phyloP scores from a whole-genome alignment of 2,888 invertebrate genomes.

The Automeris io region DNA sequence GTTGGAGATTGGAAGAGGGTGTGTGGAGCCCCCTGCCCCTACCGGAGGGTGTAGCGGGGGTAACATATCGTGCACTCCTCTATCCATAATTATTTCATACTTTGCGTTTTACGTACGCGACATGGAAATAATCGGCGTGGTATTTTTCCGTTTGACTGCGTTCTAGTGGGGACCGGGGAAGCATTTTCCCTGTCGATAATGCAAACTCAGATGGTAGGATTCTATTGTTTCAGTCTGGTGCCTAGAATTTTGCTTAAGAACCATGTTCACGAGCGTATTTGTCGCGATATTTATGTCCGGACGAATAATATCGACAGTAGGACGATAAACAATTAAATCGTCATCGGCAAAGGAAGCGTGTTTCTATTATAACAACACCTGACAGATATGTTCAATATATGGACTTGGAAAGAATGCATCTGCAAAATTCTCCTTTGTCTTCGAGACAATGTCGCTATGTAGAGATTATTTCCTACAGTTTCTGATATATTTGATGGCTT shows the following conservation, averaged over 20 bases:
- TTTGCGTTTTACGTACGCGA: constrained; percentile 52
- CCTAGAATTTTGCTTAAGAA: no score
- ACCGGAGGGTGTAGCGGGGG: constrained; percentile 12
- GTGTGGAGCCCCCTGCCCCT: constrained; percentile 13
- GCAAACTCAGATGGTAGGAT: constrained; percentile 16
- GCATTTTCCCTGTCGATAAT: constrained; percentile 38
- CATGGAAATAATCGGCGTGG: constrained; percentile 56
- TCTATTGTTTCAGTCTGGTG: constrained; percentile 4
- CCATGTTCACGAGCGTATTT: no score
- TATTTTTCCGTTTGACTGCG: constrained; percentile 55
- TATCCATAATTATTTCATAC: constrained; percentile 71
- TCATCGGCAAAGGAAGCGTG: no score
- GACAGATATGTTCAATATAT: no score
- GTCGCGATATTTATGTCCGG: no score
- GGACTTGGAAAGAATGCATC: no score
- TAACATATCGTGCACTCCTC: constrained; percentile 48
- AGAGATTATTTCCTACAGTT: no score
- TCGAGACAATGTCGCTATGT: background rate
- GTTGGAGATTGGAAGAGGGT: constrained; percentile 22
- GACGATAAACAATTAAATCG: no score
- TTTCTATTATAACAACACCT: no score
- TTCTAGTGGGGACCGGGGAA: constrained; percentile 29
- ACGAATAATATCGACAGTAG: no score
- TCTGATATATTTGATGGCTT: no score
- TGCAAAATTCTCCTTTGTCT: constrained; percentile 8